Evolutionary conservation across 2,888 invertebrate species (phyloP), one percentile per base, ranked within the genome.

Genomic region (Diadegma fenestrale): DNA sequence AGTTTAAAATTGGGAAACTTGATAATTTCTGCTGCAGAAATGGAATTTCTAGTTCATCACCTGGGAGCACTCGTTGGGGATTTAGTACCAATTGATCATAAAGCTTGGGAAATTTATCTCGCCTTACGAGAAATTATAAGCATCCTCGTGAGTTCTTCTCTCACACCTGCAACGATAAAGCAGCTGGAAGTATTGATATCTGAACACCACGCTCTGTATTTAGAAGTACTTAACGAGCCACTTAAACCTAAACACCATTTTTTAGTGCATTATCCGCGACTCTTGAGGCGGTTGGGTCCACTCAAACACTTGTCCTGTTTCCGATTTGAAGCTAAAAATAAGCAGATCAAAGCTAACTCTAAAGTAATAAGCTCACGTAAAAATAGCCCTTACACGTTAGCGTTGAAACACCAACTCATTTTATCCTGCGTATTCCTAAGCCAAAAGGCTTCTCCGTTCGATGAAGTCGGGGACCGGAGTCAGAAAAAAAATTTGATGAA

Each of bases 21-120:
- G 30, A 82, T 87, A 30, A 80, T 72, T 41, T 86, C 88, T 41
- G 80, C 86, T 54, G 64, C 83, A n/a, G 86, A 88, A 84, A 89
- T 88, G 84, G 2, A 64, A 2, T 84, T 72, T 76, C 81, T 88
- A 30, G 69, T 85, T 7, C n/a, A 83, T n/a, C 80, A 88, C 82
- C 75, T 87, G 33, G 82, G 86, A 30, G 61, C 88, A 10, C 72
- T 88, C 48, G 82, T 88, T 66, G 85, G 87, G 19, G 84, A 86
- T 75, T 41, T 81, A 54, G 69, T 88, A 14, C 82, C 87, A 17
- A 64, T 66, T 63, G 73, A 73, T 7, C 78, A 86, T 68, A 69
- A 84, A 54, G 75, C 19, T 66, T 89, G 85, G 86, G 51, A 82
- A 14, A 61, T 89, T 37, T 87, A 84, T 45, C 19, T 87, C n/a